Evolutionary conservation across 2,797 vertebrate genomes (phyloP).

Genomic region (Syncerus caffer): DNA sequence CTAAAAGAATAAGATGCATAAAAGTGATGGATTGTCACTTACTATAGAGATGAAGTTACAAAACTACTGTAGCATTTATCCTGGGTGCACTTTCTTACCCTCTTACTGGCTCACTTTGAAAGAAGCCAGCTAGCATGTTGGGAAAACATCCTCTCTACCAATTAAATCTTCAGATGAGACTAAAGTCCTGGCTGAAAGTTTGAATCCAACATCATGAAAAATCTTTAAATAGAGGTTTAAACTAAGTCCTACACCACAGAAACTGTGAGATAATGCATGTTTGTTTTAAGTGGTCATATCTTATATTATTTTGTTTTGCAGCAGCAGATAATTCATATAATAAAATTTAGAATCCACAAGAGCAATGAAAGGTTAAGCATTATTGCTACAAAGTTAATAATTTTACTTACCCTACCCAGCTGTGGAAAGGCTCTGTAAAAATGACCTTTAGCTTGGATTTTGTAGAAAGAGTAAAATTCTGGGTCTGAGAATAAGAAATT

Average conservation of each 20-base stretch:
- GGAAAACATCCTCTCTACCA: not conserved
- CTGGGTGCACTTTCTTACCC: rapidly evolving
- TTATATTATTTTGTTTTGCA: not conserved
- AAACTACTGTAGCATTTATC: not conserved
- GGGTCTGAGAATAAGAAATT: not conserved
- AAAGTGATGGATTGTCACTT: not conserved
- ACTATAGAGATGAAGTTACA: not conserved
- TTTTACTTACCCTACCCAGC: not conserved
- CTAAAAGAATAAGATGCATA: not conserved
- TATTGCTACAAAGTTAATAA: not conserved
- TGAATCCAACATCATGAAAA: not conserved
- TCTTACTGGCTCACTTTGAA: not conserved
- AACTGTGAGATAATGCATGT: not conserved
- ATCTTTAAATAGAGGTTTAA: not conserved
- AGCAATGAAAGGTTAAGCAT: not conserved
- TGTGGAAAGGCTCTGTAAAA: not conserved
- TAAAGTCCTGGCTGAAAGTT: not conserved
- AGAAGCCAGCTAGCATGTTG: not conserved
- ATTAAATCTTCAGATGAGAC: not conserved
- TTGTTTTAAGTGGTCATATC: not conserved
- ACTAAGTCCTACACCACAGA: not conserved
- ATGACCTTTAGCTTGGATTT: not conserved
- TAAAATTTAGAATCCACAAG: not conserved
- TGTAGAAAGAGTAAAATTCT: not conserved
- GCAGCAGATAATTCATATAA: not conserved